Base-by-base conservation (phyloP, 1,140 invertebrate species). In the Pseudoatta argentina region DNA sequence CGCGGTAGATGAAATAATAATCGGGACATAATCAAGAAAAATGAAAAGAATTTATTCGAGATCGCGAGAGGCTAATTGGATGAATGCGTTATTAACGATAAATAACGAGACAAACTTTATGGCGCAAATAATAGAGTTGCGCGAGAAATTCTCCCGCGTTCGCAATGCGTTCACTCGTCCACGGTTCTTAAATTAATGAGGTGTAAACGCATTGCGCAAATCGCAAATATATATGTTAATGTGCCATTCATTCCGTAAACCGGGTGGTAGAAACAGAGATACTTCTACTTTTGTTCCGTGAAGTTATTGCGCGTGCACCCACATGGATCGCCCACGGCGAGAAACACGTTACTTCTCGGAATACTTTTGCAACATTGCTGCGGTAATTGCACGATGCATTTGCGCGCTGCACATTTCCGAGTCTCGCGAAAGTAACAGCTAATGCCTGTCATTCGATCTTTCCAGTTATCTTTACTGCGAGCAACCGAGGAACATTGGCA, bases 151-250 rank as follows among this genome's bases (percentile, higher is more conserved):
- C 27, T 53, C 27, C 53, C 18, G 39, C 10, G 14, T 51, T 79
- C 24, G 27, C 48, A 21, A 44, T 18, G 77, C 64, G 21, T 39
- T 71, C 48, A 57, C n/a, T 69, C 51, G 53, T 81, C 66, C 30
- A 21, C 69, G 67, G 8, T 34, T 61, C 67, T 73, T 48, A 75
- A 83, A 83, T 75, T 81, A 81, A 67, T 63, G 63, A 75, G 69
- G 34, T 81, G 30, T 69, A 69, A 81, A 81, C 77, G 77, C 48
- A 27, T 81, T 81, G 77, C 48, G 77, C 48, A 44, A 81, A 57
- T 27, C 48, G 30, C 48, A 30, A 39, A 51, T 16, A 51, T 39
- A 24, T 39, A 69, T 55, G 48, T 61, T 75, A 75, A 75, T 34
- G 79, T 48, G n/a, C 63, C 86, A 73, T 83, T 83, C 24, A 30